Evolutionary conservation across 2,888 invertebrate genomes (phyloP).

Genomic region (Zygaena filipendulae): DNA sequence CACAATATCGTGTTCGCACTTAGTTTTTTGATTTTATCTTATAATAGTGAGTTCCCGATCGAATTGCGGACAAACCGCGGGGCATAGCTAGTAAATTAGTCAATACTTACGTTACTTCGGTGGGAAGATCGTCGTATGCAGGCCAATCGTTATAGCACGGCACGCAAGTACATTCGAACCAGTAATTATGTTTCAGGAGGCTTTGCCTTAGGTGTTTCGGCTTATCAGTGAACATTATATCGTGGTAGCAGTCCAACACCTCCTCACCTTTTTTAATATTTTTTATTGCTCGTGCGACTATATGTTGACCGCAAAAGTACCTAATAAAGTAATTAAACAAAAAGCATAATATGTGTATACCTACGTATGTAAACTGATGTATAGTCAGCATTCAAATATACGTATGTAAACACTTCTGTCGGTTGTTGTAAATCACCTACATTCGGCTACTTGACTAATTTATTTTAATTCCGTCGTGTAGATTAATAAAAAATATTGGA

Average conservation of each 20-base stretch:
- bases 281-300: constrained; percentile 79
- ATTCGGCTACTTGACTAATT: no score
- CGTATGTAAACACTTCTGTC: no score
- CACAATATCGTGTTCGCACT: no score
- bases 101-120: no score
- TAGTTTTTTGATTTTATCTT: constrained; percentile 53
- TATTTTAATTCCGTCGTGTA: no score
- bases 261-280: constrained; percentile 78
- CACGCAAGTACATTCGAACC: constrained; percentile 84
- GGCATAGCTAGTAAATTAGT: no score
- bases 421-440: no score
- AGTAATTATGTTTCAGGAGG: constrained; percentile 77
- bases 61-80: no score
- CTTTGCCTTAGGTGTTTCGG: constrained; percentile 70
- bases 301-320: constrained; percentile 80
- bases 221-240: constrained; percentile 83
- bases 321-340: constrained; percentile 45
- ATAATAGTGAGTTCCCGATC: constrained; percentile 75
- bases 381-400: no score
- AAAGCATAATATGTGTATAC: no score
- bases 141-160: constrained; percentile 86
- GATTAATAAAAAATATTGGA: no score
- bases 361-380: no score
- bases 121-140: constrained; percentile 75
- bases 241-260: constrained; percentile 90